These are phyloP conservation scores for Brachionus angularis DNA, from an alignment of 1,140 invertebrate species.

Conservation along the genomic window DNA sequence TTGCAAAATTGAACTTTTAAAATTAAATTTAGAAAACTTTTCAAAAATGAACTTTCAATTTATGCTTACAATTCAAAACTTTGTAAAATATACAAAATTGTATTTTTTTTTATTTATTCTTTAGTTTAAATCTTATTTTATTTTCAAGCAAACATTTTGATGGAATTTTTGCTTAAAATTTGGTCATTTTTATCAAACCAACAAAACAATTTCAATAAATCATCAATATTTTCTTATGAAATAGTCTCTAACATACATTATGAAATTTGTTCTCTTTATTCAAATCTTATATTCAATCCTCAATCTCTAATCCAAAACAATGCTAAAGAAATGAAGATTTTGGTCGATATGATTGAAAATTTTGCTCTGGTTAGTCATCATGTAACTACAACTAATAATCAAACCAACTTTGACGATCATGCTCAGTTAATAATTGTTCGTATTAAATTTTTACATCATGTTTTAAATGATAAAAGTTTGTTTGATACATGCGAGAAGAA, in stretches of 20 bases:
- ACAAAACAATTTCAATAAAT: constrained; percentile 3
- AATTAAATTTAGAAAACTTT: not conserved
- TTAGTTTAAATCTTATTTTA: not conserved
- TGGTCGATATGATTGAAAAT: constrained; percentile 12
- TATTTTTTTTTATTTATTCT: not conserved
- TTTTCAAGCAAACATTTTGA: not conserved
- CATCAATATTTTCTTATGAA: constrained; percentile 25
- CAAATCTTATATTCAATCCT: constrained; percentile 9
- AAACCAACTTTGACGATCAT: constrained; percentile 26
- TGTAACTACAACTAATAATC: not conserved
- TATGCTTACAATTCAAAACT: too few species aligned
- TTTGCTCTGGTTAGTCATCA: constrained; percentile 1
- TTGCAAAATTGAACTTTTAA: not conserved
- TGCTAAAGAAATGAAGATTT: constrained; percentile 1
- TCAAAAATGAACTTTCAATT: too few species aligned
- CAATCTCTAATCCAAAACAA: not conserved
- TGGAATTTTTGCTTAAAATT: not conserved
- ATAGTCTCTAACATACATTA: not conserved
- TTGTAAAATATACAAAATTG: constrained; percentile 6
- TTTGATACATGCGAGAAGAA: constrained; percentile 23
- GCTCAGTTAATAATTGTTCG: not conserved
- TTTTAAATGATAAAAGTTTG: not conserved
- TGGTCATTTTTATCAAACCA: constrained; percentile 7
- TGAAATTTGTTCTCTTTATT: constrained; percentile 19
- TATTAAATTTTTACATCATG: constrained; percentile 5